A percentile compares a stretch with the other conserved stretches of the same genome.
These are phyloP conservation scores for Drosophila azteca DNA, from an alignment of 1,140 invertebrate species.

Conservation along the genomic window DNA sequence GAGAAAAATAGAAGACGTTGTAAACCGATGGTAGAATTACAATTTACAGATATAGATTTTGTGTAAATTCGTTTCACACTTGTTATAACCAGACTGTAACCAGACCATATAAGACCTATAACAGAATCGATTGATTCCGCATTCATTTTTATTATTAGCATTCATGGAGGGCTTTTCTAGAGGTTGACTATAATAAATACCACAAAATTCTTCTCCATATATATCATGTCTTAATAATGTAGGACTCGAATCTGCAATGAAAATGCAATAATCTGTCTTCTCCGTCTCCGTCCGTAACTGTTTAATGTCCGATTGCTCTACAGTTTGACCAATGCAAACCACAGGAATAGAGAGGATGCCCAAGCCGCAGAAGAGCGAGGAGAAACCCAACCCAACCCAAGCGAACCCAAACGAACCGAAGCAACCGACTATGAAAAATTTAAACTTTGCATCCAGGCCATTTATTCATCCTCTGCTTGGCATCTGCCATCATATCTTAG, in stretches of 20 bases:
- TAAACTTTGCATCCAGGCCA: conserved; percentile 67
- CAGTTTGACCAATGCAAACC: conserved; percentile 30
- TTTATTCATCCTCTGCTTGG: conserved; percentile 68
- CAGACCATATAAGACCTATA: too few relatives aligned
- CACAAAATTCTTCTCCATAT: too few relatives aligned
- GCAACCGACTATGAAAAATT: conserved; percentile 70
- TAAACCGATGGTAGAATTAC: too few relatives aligned
- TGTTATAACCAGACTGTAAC: too few relatives aligned
- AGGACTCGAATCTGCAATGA: background rate
- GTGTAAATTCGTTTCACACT: too few relatives aligned
- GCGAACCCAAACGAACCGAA: conserved; percentile 20
- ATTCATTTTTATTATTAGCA: too few relatives aligned
- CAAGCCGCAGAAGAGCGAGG: background rate
- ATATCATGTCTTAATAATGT: too few relatives aligned
- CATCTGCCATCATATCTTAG: conserved; percentile 73
- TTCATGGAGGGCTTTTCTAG: too few relatives aligned
- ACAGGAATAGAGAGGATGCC: conserved; percentile 14
- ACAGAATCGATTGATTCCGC: too few relatives aligned
- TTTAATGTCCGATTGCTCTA: conserved; percentile 15
- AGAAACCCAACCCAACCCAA: background rate
- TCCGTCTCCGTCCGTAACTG: background rate
- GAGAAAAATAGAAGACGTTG: too few relatives aligned
- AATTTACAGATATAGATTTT: too few relatives aligned
- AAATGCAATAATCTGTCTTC: conserved; percentile 16
- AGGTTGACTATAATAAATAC: too few relatives aligned